Evolutionary conservation across 2,113 vertebrate genomes (phyloP).

Genomic region (Panthera tigris): DNA sequence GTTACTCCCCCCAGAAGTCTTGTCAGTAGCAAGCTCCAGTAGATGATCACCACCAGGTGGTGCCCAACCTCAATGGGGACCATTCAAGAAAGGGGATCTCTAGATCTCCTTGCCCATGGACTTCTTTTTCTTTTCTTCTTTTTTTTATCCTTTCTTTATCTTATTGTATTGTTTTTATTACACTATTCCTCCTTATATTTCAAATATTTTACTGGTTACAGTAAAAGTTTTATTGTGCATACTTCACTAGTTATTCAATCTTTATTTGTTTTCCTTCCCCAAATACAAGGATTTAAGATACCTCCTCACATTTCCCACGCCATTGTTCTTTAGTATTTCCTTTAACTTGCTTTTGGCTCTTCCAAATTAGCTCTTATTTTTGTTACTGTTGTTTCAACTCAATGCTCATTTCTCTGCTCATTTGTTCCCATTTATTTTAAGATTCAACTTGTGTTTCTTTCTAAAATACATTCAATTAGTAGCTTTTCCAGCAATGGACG

Average conservation of each 20-base stretch:
- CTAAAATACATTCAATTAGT: neutral
- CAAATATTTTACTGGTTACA: constrained; percentile 3
- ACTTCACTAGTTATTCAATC: neutral
- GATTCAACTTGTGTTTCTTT: neutral
- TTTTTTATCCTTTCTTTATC: neutral
- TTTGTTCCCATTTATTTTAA: neutral
- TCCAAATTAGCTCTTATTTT: neutral
- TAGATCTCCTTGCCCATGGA: neutral
- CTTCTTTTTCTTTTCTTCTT: neutral
- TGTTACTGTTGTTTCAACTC: neutral
- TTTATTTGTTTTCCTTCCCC: neutral
- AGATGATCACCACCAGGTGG: constrained; percentile 54
- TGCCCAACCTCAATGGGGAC: constrained; percentile 27
- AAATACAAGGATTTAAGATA: neutral
- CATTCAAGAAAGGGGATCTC: neutral
- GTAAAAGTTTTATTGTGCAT: neutral
- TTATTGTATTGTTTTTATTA: neutral
- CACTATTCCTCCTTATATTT: neutral
- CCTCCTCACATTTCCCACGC: neutral
- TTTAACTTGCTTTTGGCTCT: neutral
- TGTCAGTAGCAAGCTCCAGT: neutral
- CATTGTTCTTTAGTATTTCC: neutral
- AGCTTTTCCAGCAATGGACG: neutral
- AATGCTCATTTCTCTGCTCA: neutral
- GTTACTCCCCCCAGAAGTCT: neutral